phyloP scores from a whole-genome alignment of 2,888 invertebrate genomes.

The Octonoba sinensis region DNA sequence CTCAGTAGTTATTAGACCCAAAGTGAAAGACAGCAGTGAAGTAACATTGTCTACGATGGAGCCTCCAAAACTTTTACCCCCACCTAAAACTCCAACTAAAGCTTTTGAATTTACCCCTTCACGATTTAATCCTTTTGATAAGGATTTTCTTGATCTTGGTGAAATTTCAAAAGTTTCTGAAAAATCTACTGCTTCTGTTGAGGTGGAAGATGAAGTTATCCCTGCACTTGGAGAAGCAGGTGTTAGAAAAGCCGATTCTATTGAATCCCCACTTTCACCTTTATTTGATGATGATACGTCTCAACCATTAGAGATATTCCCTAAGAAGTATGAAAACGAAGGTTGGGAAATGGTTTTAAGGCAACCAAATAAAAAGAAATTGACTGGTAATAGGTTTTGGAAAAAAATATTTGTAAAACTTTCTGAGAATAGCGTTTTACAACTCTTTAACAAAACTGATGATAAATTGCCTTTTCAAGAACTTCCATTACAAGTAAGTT shows the following conservation, averaged over 20 bases:
- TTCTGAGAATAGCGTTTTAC: constrained; percentile 82
- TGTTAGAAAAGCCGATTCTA: constrained; percentile 73
- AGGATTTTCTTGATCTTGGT: constrained; percentile 69
- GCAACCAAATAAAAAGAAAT: constrained; percentile 96
- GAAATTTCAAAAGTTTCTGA: constrained; percentile 71
- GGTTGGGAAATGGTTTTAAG: constrained; percentile 98
- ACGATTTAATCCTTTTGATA: constrained; percentile 72
- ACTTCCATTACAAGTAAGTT: constrained; percentile 81
- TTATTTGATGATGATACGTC: constrained; percentile 94
- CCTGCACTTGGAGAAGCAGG: constrained; percentile 70
- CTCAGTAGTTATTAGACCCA: constrained; percentile 69
- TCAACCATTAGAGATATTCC: constrained; percentile 91
- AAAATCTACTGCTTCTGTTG: constrained; percentile 68
- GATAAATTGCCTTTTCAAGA: constrained; percentile 96
- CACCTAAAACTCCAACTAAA: constrained; percentile 74
- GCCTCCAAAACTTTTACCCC: constrained; percentile 81
- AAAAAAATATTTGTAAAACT: constrained; percentile 93
- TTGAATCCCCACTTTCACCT: constrained; percentile 91
- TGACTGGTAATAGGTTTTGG: constrained; percentile 89
- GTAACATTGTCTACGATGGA: constrained; percentile 67
- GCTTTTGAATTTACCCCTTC: constrained; percentile 70
- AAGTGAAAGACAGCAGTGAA: constrained; percentile 66
- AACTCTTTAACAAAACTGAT: constrained; percentile 84
- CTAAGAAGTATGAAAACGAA: constrained; percentile 83
- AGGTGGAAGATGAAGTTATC: constrained; percentile 68